Percentiles rank a stretch among this genome's conserved stretches.
Evolutionary conservation across 1,140 invertebrate species (phyloP).

Genomic region (Drosophila guanche): DNA sequence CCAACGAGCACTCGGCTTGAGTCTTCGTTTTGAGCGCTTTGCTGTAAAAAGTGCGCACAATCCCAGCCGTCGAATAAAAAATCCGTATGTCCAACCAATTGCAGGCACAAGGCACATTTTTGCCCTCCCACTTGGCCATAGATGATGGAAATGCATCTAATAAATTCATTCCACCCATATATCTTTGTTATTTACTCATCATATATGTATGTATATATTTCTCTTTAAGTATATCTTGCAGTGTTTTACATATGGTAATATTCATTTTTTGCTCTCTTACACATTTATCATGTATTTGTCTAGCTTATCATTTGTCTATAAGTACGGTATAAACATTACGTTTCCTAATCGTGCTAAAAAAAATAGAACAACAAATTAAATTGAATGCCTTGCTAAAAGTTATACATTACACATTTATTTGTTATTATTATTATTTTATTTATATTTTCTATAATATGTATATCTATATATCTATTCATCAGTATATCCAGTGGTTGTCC

Average conservation of each 20-base stretch:
- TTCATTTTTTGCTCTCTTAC: conserved; percentile 15
- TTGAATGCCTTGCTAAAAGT: conserved; percentile 57
- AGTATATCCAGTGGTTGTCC: conserved; percentile 15
- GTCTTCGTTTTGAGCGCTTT: conserved; percentile 59
- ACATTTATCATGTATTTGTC: conserved; percentile 18
- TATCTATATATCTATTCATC: conserved; percentile 39
- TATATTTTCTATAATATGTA: conserved; percentile 19
- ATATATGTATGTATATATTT: conserved; percentile 19
- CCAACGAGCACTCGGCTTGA: conserved; percentile 69
- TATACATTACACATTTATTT: neutral
- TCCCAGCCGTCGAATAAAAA: conserved; percentile 77
- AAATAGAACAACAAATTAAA: conserved; percentile 61
- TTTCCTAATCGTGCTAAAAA: conserved; percentile 68
- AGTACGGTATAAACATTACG: conserved; percentile 46
- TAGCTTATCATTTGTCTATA: conserved; percentile 1
- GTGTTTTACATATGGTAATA: conserved; percentile 5
- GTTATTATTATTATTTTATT: conserved; percentile 19
- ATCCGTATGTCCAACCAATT: conserved; percentile 66
- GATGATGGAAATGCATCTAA: neutral
- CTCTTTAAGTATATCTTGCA: conserved; percentile 1
- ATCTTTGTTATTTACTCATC: conserved; percentile 7
- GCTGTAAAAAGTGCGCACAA: conserved; percentile 75
- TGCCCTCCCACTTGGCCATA: neutral
- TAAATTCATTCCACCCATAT: conserved; percentile 6
- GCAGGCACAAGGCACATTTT: conserved; percentile 36